Base-by-base conservation (phyloP, 2,113 vertebrate genomes). In the Nesoenas mayeri region DNA sequence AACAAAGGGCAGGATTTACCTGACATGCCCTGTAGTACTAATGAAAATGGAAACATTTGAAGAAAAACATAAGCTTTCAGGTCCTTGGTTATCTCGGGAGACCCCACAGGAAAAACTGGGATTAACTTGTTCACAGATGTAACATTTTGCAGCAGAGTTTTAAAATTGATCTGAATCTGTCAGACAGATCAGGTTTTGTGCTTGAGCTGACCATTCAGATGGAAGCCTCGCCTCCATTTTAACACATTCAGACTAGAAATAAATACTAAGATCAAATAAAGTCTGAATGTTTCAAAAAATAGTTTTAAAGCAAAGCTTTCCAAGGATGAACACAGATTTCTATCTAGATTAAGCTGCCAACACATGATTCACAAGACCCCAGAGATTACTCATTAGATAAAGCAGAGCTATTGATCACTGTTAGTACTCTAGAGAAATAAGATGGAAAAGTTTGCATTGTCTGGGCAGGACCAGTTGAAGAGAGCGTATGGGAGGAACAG, bases 61-160 rank as follows among this genome's bases (percentile, higher is more conserved):
- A 84, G 67, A 78, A 95, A 94, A 91, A 8, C 89, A 87, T 79
- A 69, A 91, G 57, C 79, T 95, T 95, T 95, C 64, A 53, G 79
- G 34, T 88, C 47, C 29, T n/a, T 62, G 24, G 12, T 80, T 86
- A 2, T 62, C 28, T 42, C 29, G 40, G n/a, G 50, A 92, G 42
- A 58, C 12, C 10, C 24, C 53, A 62, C 38, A 71, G 79, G 50
- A 75, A 50, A 75, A 85, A 24, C 25, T 64, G 57, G 74, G 71
- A 88, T 93, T 93, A 90, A 85, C 48, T 91, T 78, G n/a, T 56
- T 74, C 56, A 38, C 42, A 78, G 75, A 86, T 67, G 67, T 70
- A 90, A 70, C 34, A 5, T 87, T 91, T 85, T 84, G 50, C 62
- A 77, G 36, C 22, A 12, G 32, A 75, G 62, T 79, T 85, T 58